Conservation (phyloP, 2,797 vertebrate species). For the Eulemur mongoz region DNA sequence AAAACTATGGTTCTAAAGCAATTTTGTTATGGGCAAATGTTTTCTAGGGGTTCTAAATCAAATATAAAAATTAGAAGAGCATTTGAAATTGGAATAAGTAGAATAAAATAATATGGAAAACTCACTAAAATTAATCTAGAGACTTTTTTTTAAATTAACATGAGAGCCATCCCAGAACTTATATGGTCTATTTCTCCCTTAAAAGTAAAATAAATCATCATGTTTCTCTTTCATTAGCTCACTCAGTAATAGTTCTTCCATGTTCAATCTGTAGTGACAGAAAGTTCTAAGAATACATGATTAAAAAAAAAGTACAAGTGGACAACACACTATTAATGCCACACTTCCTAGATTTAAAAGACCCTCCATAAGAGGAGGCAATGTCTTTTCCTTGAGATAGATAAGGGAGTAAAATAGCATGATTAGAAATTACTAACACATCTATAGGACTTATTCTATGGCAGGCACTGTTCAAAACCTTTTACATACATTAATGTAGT, state of each 20-base stretch:
- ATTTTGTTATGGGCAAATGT: not conserved
- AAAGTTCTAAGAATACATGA: not conserved
- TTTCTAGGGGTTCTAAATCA: constrained; percentile 14
- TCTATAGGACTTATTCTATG: not conserved
- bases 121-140: not conserved
- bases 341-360: not conserved
- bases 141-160: not conserved
- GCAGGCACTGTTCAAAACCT: not conserved
- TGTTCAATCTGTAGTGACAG: not conserved
- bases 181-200: not conserved
- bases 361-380: not conserved
- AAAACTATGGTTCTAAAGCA: constrained; percentile 50
- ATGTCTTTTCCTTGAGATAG: not conserved
- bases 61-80: not conserved
- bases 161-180: not conserved
- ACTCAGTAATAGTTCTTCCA: not conserved
- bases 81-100: not conserved
- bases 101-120: constrained; percentile 36
- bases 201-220: not conserved
- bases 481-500: not conserved
- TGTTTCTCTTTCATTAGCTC: not conserved
- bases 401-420: not conserved
- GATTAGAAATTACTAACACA: not conserved
- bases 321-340: not conserved
- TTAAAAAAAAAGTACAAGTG: not conserved